Conservation (phyloP, 2,888 invertebrate genomes). For the Mythimna lalbum region DNA sequence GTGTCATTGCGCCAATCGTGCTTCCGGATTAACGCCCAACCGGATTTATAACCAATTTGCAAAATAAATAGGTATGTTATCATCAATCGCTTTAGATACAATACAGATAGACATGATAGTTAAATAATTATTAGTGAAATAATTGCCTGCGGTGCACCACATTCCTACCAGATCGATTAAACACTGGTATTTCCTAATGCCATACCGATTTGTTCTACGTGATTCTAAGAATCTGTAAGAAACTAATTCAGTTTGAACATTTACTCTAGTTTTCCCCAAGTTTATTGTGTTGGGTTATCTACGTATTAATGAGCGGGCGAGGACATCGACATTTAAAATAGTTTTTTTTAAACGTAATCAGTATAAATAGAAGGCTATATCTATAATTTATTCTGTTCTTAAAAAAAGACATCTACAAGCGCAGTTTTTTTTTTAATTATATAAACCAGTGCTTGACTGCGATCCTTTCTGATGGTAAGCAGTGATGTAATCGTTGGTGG, state of each 20-base stretch:
- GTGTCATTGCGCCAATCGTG: no score
- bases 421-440: no score
- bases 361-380: conserved; percentile 13
- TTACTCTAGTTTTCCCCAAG: not conserved
- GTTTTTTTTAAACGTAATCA: conserved; percentile 1
- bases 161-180: not conserved
- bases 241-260: not conserved
- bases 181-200: not conserved
- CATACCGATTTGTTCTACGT: conserved; percentile 1
- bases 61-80: no score
- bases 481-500: no score
- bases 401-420: no score
- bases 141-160: conserved; percentile 4
- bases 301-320: not conserved
- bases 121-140: not conserved
- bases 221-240: not conserved
- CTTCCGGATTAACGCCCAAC: no score
- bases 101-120: not conserved
- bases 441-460: no score
- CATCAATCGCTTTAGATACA: no score
- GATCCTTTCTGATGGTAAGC: no score
- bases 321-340: conserved; percentile 6
- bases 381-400: not conserved
- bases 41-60: no score
- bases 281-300: not conserved